Evolutionary conservation across 2,797 vertebrate species (phyloP), one percentile per base, ranked within the genome.

Genomic region (Eleutherodactylus coqui): DNA sequence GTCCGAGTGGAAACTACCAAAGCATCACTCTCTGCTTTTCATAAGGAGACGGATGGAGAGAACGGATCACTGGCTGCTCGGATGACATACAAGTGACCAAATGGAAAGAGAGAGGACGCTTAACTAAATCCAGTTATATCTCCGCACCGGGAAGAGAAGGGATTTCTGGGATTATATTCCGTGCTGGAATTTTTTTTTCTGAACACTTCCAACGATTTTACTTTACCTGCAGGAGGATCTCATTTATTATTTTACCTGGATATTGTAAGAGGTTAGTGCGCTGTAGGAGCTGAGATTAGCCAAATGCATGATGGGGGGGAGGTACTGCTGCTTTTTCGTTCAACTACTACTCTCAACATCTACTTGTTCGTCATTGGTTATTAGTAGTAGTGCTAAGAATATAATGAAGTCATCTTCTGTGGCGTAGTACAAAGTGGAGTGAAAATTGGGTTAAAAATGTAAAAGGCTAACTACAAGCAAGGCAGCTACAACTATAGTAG

Each of bases 1-100:
- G 95, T 93, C 96, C 94, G 93, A 95, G 93, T 94, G 91, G 94
- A 95, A 95, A 94, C 93, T 93, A 92, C 93, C 92, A 85, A 72
- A 93, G 93, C 90, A 90, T 91, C 88, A 27, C 67, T 16, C 90
- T 91, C 91, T 90, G 93, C 90, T 87, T 87, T 76, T 79, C 76
- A 75, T 80, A 84, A 67, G 38, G 91, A 90, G 70, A 73, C 38
- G 88, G 87, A 85, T 89, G 88, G 88, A 84, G 73, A 87, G 81
- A 85, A 45, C 47, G 8, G 27, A 8, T 69, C 43, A 24, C 47
- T 29, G 72, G 55, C 81, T 32, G 55, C 79, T 53, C 13, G 70
- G 51, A 55, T 69, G 79, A 82, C 79, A 73, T 34, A 24, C 36
- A 53, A 79, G 75, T 64, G 67, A 84, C 75, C 82, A 32, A 79